Conservation (phyloP, 2,113 vertebrate genomes). For the Corythornis madagascariensis region DNA sequence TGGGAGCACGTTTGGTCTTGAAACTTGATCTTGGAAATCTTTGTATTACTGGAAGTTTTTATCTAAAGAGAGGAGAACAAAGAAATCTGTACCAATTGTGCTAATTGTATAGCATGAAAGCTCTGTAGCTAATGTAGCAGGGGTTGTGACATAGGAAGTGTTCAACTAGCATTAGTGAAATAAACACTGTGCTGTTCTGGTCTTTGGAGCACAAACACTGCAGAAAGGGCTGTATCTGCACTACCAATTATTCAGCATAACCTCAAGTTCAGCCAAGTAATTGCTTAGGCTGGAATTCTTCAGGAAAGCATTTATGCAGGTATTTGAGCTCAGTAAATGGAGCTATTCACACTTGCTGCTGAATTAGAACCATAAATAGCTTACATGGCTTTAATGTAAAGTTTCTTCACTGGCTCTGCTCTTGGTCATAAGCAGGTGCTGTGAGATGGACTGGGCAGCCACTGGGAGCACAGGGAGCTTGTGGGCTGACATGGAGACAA, state of each 20-base stretch:
- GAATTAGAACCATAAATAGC: neutral
- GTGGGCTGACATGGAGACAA: neutral
- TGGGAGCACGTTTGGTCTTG: neutral
- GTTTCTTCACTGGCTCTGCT: neutral
- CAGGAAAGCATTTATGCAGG: neutral
- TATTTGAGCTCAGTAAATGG: neutral
- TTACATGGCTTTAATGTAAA: neutral
- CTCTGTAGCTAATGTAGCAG: neutral
- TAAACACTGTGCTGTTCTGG: neutral
- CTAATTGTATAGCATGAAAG: neutral
- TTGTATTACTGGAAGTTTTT: neutral
- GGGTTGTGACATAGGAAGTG: neutral
- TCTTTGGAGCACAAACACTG: neutral
- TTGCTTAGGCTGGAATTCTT: neutral
- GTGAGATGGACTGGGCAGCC: neutral
- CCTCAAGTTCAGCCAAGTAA: neutral
- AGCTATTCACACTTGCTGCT: neutral
- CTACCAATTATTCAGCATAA: neutral
- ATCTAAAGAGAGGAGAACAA: neutral
- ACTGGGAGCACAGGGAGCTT: rapidly evolving
- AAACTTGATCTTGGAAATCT: neutral
- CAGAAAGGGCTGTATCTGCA: neutral
- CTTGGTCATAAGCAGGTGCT: neutral
- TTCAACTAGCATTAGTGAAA: neutral
- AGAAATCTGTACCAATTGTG: neutral